phyloP scores from a whole-genome alignment of 2,888 invertebrate genomes.

The Rhagophthalmus giganteus region DNA sequence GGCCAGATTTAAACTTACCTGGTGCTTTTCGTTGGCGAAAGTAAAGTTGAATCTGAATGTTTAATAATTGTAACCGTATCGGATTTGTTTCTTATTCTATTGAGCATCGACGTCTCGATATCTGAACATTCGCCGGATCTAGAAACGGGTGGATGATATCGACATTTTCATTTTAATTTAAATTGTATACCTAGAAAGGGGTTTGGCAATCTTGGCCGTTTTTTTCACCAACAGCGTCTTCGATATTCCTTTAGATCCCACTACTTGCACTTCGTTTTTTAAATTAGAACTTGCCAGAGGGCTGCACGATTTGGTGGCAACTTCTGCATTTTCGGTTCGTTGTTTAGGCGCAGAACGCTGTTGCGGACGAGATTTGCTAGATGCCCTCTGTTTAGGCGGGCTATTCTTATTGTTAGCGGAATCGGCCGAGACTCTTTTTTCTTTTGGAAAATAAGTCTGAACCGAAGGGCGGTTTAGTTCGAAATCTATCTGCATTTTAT shows the following conservation, averaged over 20 bases:
- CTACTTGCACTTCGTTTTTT: conserved; percentile 14
- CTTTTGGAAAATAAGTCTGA: background rate
- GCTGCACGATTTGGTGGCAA: background rate
- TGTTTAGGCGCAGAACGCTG: background rate
- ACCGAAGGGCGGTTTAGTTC: background rate
- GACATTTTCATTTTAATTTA: too few species aligned
- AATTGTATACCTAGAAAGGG: too few species aligned
- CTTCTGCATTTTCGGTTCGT: background rate
- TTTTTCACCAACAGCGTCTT: conserved; percentile 4
- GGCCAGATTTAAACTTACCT: conserved; percentile 34
- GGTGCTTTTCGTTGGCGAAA: conserved; percentile 24
- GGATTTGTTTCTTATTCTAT: background rate
- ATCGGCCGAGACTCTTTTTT: background rate
- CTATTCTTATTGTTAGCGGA: background rate
- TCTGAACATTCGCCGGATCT: background rate
- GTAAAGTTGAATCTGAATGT: background rate
- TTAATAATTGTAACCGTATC: background rate
- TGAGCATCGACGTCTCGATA: background rate
- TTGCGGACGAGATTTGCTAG: background rate
- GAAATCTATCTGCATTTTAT: background rate
- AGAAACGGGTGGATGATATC: too few species aligned
- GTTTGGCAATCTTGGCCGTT: conserved; percentile 1
- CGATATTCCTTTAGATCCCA: conserved; percentile 18
- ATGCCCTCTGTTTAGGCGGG: background rate
- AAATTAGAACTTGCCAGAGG: background rate